Conservation (phyloP, 2,888 invertebrate species). For the Patella ulyssiponensis region DNA sequence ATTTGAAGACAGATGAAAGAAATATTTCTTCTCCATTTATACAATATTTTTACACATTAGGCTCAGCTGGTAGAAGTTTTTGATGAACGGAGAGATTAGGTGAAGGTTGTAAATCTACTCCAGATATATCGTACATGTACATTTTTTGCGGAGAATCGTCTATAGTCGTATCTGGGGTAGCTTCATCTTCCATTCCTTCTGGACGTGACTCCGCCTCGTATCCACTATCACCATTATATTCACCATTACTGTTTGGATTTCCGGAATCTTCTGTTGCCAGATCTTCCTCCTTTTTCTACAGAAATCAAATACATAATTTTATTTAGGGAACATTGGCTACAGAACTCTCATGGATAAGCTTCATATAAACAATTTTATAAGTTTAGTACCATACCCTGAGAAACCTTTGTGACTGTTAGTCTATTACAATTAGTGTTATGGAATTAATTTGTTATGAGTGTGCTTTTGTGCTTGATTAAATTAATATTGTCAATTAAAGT, state of each 20-base stretch:
- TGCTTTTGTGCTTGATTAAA: no score
- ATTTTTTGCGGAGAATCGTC: conserved; percentile 30
- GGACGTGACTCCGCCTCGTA: conserved; percentile 63
- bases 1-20: no score
- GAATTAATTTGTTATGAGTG: no score
- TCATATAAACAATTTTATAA: no score
- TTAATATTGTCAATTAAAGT: no score
- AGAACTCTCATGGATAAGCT: neutral
- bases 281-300: conserved; percentile 44
- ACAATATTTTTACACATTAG: neutral
- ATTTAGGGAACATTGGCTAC: neutral
- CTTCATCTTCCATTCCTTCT: conserved; percentile 44
- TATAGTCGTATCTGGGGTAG: conserved; percentile 39
- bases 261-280: conserved; percentile 13
- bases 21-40: no score
- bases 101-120: conserved; percentile 27
- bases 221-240: conserved; percentile 63
- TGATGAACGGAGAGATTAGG: conserved; percentile 24
- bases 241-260: conserved; percentile 25
- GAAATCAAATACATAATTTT: conserved; percentile 1
- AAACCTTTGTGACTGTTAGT: no score
- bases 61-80: conserved; percentile 18
- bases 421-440: no score
- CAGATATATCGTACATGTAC: conserved; percentile 30
- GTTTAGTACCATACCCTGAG: no score